Evolutionary conservation across 2,797 vertebrate genomes (phyloP), one percentile per base, ranked within the genome.

Genomic region (Catharus ustulatus): DNA sequence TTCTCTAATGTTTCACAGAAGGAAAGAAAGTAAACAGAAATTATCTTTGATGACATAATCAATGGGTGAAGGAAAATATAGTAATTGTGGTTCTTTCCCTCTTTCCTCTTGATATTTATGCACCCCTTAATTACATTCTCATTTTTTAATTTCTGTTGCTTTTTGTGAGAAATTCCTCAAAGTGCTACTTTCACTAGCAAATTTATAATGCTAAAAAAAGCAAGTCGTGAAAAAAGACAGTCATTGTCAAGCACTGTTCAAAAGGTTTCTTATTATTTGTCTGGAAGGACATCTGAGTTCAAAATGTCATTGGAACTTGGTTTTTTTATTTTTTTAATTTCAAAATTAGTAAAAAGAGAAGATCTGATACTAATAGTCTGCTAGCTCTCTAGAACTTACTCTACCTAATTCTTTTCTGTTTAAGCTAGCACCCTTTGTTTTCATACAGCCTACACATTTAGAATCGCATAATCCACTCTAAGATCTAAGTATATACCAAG

Each of bases 1-100:
- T 94, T 96, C 95, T 92, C 42, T 66, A 87, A 80, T 87, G 75
- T 90, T 96, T 87, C 48, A 73, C 85, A 95, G 90, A 90, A 90
- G 86, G 30, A 20, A 91, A 73, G 62, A 90, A 93, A 95, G 89
- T 88, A 97, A 96, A 95, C 76, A 96, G 84, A 97, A 95, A 92
- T 95, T 91, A 83, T 94, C 84, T 95, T 95, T 93, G 88, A 96
- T 94, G 74, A 63, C 62, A 75, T 90, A 95, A 96, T 94, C 89
- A 93, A 32, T 49, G 80, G 84, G 95, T 96, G 90, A 90, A 83
- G 73, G 90, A 93, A 94, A 96, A 96, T 95, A 89, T 67, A 93
- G 92, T 80, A 90, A 95, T 82, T 95, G 78, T 89, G 61, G 48
- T 27, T 93, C 84, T 95, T 90, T 95, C 46, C 61, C 42, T 92